Base-by-base conservation (phyloP, 1,140 invertebrate species). In the Neuroterus valhalla region DNA sequence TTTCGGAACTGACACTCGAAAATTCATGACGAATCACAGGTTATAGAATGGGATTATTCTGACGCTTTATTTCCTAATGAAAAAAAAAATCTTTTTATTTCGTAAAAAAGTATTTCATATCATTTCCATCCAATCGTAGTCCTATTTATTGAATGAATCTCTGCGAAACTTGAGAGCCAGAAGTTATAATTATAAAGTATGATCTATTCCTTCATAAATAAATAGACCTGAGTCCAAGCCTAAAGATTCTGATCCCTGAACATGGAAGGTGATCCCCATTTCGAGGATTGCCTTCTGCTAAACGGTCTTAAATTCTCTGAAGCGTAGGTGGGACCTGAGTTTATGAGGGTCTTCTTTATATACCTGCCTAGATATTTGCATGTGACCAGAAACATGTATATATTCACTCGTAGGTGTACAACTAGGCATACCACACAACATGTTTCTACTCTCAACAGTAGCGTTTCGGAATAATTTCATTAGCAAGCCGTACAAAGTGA, bases 391-490 rank as follows among this genome's bases (percentile, higher is more conserved):
- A 55, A 21, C 21, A 55, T 55, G 14, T n/a, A 17, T 48, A 14
- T 48, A 5, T 15, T 15, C 14, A 5, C 10, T 55, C 4, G 21
- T 55, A 12, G 50, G 50, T 55, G 50, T 23, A n/a, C n/a, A n/a
- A n/a, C n/a, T n/a, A n/a, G n/a, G 19, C 14, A 15, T n/a, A 26
- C 55, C 55, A 62, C 26, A 62, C 26, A 31, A 62, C 55, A 62
- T 62, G 55, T 26, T 62, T 62, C 50, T 44, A 70, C 66, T 74
- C 75, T 73, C 62, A 74, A 75, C 79, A 73, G 73, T 68, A 70
- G 72, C 69, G 71, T 66, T 82, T 80, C 77, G 76, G 78, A 79
- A 82, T 84, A 84, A 84, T 84, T 84, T 82, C 82, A 84, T 84
- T 84, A 84, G 81, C 81, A 75, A 75, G 73, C 52, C 77, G 78